phyloP scores from a whole-genome alignment of 1,140 invertebrate species.

The Aphelenchoides fujianensis region DNA sequence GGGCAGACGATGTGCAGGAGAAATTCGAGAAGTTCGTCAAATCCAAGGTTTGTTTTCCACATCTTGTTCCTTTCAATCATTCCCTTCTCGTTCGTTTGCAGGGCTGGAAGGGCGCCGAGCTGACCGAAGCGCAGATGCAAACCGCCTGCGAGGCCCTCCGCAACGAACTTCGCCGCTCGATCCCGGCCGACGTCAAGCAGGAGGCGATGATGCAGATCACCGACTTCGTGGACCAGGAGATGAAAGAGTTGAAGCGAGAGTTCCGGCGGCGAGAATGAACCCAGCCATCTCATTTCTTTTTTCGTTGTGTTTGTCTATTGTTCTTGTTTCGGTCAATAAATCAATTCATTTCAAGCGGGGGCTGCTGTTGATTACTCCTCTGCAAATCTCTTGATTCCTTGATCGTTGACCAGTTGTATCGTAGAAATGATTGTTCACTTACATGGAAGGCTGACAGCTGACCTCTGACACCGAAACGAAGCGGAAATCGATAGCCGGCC shows the following conservation, averaged over 20 bases:
- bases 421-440: no score
- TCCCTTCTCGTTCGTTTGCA: no score
- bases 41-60: slow-evolving; percentile 7
- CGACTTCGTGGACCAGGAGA: slow-evolving; percentile 12
- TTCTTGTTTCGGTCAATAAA: background rate
- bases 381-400: no score
- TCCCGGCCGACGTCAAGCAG: slow-evolving; percentile 13
- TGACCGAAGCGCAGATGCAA: slow-evolving; percentile 16
- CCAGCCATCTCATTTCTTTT: background rate
- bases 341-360: no score
- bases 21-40: slow-evolving; percentile 11
- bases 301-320: slow-evolving; percentile 12
- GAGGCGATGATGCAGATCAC: background rate
- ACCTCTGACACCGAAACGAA: no score
- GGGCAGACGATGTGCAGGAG: slow-evolving; percentile 20
- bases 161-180: slow-evolving; percentile 7
- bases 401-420: no score
- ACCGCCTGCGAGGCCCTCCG: background rate
- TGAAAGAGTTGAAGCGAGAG: slow-evolving; percentile 9
- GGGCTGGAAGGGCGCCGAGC: slow-evolving; percentile 7
- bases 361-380: no score
- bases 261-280: background rate
- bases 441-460: no score
- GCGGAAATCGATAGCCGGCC: no score
- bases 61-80: background rate